Percentiles rank a stretch among this genome's conserved stretches.
phyloP scores from a whole-genome alignment of 2,797 vertebrate genomes.

The Luscinia megarhynchos region DNA sequence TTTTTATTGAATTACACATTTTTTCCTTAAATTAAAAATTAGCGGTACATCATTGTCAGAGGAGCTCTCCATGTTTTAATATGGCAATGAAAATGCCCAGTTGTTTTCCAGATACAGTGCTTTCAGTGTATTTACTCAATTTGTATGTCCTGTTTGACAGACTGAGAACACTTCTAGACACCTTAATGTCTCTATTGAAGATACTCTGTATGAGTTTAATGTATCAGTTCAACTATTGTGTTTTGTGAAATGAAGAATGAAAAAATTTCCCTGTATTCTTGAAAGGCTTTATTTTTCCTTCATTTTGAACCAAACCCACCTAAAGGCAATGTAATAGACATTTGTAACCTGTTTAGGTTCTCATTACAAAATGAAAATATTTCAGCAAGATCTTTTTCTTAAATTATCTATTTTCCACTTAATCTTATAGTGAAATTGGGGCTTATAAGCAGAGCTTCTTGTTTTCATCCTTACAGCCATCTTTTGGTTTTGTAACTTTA shows the following conservation, averaged over 20 bases:
- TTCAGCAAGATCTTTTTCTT: background rate
- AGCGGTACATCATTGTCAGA: background rate
- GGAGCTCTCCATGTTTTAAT: background rate
- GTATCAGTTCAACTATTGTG: background rate
- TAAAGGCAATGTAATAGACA: background rate
- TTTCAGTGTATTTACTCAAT: background rate
- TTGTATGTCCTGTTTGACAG: background rate
- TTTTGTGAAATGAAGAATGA: background rate
- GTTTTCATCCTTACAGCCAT: background rate
- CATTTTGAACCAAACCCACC: background rate
- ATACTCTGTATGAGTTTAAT: background rate
- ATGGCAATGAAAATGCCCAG: background rate
- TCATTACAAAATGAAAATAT: background rate
- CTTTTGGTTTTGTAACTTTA: background rate
- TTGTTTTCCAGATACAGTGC: background rate
- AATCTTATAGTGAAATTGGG: background rate
- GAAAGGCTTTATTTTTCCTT: background rate
- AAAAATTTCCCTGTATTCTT: background rate
- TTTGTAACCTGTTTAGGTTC: background rate
- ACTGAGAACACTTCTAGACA: background rate
- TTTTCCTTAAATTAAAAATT: background rate
- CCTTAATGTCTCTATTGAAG: background rate
- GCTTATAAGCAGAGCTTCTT: background rate
- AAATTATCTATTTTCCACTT: background rate
- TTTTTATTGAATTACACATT: background rate